phyloP scores from a whole-genome alignment of 2,797 vertebrate species.

The Brachyalestes nurse region DNA sequence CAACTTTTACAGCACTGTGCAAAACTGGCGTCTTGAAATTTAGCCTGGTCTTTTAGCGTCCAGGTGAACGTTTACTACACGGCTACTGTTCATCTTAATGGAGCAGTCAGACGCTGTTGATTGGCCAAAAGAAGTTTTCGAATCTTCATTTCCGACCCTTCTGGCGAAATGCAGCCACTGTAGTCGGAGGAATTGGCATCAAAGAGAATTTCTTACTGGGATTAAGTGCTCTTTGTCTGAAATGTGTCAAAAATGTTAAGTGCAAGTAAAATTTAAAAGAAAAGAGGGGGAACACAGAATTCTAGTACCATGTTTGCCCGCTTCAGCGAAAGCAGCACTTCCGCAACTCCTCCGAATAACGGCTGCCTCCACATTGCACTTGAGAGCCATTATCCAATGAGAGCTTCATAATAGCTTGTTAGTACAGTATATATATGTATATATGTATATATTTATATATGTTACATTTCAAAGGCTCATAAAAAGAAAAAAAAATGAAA shows the following conservation, averaged over 20 bases:
- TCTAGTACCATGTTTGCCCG: slow-evolving; percentile 77
- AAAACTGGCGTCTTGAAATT: slow-evolving; percentile 91
- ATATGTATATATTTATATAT: slow-evolving; percentile 65
- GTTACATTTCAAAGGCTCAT: slow-evolving; percentile 80
- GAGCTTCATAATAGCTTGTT: slow-evolving; percentile 70
- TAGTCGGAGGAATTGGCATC: slow-evolving; percentile 43
- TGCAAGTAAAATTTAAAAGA: slow-evolving; percentile 75
- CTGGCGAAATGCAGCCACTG: slow-evolving; percentile 13
- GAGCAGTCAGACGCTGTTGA: slow-evolving; percentile 62
- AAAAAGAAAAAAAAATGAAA: slow-evolving; percentile 61
- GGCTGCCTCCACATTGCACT: slow-evolving; percentile 77
- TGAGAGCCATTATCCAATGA: slow-evolving; percentile 67
- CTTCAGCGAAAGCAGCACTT: slow-evolving; percentile 67
- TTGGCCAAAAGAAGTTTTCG: slow-evolving; percentile 58
- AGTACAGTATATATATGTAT: slow-evolving; percentile 72
- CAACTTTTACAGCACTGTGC: slow-evolving; percentile 93
- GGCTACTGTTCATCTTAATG: slow-evolving; percentile 71
- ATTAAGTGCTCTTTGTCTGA: slow-evolving; percentile 83
- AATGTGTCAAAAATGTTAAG: slow-evolving; percentile 75
- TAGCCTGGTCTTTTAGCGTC: slow-evolving; percentile 93
- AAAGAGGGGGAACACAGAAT: slow-evolving; percentile 55
- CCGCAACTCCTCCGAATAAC: slow-evolving; percentile 68
- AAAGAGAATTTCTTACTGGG: slow-evolving; percentile 53
- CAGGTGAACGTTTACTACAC: slow-evolving; percentile 85
- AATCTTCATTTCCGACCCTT: slow-evolving; percentile 11